These are phyloP conservation scores for Elymnias hypermnestra DNA, from an alignment of 1,140 invertebrate species.

Conservation along the genomic window DNA sequence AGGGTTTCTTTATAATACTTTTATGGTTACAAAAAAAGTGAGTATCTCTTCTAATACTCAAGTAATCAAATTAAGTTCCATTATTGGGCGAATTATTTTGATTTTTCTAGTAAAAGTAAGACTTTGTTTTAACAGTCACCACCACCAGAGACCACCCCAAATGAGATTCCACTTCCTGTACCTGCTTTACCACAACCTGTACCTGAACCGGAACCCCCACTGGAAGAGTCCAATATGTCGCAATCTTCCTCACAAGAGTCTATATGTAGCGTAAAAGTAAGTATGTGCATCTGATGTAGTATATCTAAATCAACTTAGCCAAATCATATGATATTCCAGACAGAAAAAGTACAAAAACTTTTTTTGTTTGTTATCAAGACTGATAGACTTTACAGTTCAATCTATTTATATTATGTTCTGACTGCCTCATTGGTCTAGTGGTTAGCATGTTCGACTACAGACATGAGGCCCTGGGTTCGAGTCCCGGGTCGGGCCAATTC, in stretches of 20 bases:
- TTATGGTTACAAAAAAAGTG: background rate
- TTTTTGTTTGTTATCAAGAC: background rate
- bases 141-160: background rate
- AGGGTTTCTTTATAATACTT: too few relatives aligned
- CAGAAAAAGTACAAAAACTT: too few relatives aligned
- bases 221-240: constrained; percentile 40
- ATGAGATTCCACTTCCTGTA: too few relatives aligned
- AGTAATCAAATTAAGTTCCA: too few relatives aligned
- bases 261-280: constrained; percentile 33
- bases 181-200: background rate
- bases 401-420: background rate
- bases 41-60: too few relatives aligned
- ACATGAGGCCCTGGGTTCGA: too few relatives aligned
- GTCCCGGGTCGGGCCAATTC: too few relatives aligned
- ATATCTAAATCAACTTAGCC: too few relatives aligned
- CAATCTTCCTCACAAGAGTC: constrained; percentile 55
- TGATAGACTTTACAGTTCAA: background rate
- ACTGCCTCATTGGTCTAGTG: too few relatives aligned
- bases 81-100: background rate
- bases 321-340: too few relatives aligned
- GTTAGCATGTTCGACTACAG: too few relatives aligned
- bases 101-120: too few relatives aligned
- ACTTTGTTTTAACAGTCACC: background rate
- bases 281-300: background rate
- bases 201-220: constrained; percentile 5